Percentiles rank a stretch among this genome's conserved stretches.
Evolutionary conservation across 2,797 vertebrate species (phyloP).

Genomic region (Gobio occitaniae): DNA sequence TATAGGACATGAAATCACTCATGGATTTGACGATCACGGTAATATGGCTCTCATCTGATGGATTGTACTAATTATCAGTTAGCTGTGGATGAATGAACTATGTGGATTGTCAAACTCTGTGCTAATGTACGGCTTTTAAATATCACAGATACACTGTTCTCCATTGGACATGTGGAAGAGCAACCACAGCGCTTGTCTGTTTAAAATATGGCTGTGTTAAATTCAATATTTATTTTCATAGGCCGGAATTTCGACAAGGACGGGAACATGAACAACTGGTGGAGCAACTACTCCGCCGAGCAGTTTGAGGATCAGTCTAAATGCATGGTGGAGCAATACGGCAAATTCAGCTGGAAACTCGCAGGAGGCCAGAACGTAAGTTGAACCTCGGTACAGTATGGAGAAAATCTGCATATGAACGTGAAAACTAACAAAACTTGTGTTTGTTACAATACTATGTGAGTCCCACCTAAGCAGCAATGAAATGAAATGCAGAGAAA

Average conservation of each 20-base stretch:
- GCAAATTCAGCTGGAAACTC: conserved; percentile 93
- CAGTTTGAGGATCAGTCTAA: conserved; percentile 91
- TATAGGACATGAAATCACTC: conserved; percentile 96
- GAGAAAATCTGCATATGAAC: conserved; percentile 2
- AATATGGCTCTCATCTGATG: conserved; percentile 41
- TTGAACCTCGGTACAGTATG: neutral
- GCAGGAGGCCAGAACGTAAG: conserved; percentile 91
- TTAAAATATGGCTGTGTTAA: neutral
- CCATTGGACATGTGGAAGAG: neutral
- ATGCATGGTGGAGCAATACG: conserved; percentile 93
- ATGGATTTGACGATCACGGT: conserved; percentile 96
- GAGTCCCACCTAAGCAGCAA: neutral
- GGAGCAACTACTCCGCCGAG: conserved; percentile 93
- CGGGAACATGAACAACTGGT: conserved; percentile 98
- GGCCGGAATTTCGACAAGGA: conserved; percentile 96
- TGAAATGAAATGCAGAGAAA: neutral
- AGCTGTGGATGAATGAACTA: conserved; percentile 16
- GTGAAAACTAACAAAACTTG: neutral
- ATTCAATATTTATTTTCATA: conserved; percentile 61
- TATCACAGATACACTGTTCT: conserved; percentile 17
- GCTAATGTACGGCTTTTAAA: conserved; percentile 14
- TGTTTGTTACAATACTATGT: neutral
- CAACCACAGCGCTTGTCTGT: neutral
- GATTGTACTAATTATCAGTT: conserved; percentile 25
- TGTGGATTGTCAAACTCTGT: neutral